Evolutionary conservation across 2,797 vertebrate species (phyloP).

Genomic region (Protosalanx chinensis): DNA sequence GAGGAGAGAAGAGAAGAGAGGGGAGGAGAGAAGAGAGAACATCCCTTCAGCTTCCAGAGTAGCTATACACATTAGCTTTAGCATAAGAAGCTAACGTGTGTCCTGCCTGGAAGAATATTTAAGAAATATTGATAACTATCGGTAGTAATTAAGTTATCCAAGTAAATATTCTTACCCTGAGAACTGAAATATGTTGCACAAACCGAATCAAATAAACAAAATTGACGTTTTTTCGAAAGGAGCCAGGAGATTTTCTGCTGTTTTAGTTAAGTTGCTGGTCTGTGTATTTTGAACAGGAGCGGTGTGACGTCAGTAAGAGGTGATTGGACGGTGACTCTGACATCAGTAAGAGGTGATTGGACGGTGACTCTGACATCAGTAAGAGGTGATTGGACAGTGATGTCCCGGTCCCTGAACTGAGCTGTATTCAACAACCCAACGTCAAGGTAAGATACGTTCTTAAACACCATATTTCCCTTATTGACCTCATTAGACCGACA

Average conservation of each 20-base stretch:
- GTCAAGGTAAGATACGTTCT: not conserved
- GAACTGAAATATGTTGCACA: constrained; percentile 63
- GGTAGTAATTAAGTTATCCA: not conserved
- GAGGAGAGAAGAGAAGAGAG: too few relatives aligned
- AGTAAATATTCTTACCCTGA: not conserved
- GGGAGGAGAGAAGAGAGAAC: too few relatives aligned
- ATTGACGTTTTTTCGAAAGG: not conserved
- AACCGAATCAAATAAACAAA: not conserved
- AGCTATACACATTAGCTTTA: too few relatives aligned
- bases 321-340: not conserved
- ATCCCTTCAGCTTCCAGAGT: too few relatives aligned
- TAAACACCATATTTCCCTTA: not conserved
- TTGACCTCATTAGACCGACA: not conserved
- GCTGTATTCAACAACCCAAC: not conserved
- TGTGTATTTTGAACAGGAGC: not conserved
- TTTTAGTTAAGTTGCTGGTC: too few relatives aligned
- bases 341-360: not conserved
- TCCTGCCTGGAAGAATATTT: too few relatives aligned
- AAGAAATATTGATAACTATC: not conserved
- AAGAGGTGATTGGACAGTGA: not conserved
- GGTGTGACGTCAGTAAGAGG: not conserved
- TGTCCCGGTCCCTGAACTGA: not conserved
- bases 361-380: not conserved
- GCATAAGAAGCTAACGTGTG: too few relatives aligned
- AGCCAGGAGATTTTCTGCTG: not conserved